phyloP scores from a whole-genome alignment of 2,888 invertebrate genomes.

The Argyresthia albistria region DNA sequence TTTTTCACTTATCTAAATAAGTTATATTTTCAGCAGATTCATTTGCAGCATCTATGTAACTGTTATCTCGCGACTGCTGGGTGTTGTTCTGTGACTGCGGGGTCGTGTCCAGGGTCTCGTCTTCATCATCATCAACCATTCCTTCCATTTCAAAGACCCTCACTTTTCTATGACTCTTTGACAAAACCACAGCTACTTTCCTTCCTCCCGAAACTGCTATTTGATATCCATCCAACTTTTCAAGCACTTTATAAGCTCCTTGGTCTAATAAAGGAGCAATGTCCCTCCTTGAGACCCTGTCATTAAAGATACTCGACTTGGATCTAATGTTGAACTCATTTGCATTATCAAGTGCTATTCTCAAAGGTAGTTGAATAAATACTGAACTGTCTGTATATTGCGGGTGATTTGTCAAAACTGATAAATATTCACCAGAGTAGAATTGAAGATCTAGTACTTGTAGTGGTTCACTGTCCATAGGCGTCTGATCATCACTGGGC shows the following conservation, averaged over 20 bases:
- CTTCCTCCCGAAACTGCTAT: conserved; percentile 89
- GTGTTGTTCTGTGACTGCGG: conserved; percentile 42
- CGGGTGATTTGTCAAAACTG: conserved; percentile 77
- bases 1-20: background rate
- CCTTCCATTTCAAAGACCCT: conserved; percentile 93
- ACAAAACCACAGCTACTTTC: conserved; percentile 88
- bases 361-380: conserved; percentile 60
- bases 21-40: background rate
- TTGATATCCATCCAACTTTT: conserved; percentile 76
- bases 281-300: conserved; percentile 61
- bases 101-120: conserved; percentile 65
- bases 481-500: conserved; percentile 22
- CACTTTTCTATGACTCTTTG: conserved; percentile 84
- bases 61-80: conserved; percentile 21
- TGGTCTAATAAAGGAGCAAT: conserved; percentile 66
- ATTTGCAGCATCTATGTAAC: background rate
- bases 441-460: conserved; percentile 80
- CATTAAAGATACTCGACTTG: conserved; percentile 47
- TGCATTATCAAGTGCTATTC: conserved; percentile 59
- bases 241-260: conserved; percentile 72
- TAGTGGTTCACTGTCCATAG: conserved; percentile 36
- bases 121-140: conserved; percentile 92
- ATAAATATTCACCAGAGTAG: conserved; percentile 80
- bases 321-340: conserved; percentile 45
- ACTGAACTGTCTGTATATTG: conserved; percentile 46